These are phyloP conservation scores for Dynastes tityus DNA, from an alignment of 2,888 invertebrate genomes.

Conservation along the genomic window DNA sequence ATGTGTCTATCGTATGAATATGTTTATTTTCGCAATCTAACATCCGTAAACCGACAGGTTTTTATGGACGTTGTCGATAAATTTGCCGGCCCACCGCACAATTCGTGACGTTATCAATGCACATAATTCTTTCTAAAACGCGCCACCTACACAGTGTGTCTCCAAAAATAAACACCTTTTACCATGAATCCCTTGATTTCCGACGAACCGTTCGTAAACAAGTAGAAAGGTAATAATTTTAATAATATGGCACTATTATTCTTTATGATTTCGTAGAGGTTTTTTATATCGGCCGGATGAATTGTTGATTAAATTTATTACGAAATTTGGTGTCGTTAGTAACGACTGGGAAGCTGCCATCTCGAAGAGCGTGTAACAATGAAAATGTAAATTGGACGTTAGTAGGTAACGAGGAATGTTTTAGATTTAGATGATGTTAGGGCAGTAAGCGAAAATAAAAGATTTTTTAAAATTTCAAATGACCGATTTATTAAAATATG, in stretches of 20 bases:
- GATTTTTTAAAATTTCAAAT: no score
- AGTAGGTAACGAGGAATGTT: no score
- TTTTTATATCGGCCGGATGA: not conserved
- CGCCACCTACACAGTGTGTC: slow-evolving; percentile 15
- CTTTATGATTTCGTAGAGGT: not conserved
- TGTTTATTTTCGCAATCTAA: no score
- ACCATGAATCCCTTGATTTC: slow-evolving; percentile 26
- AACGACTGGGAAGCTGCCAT: no score
- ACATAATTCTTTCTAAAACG: slow-evolving; percentile 24
- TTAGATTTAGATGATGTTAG: no score
- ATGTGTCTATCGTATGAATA: no score
- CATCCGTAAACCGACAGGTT: slow-evolving; percentile 1
- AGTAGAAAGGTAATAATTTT: slow-evolving; percentile 7
- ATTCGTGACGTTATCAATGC: slow-evolving; percentile 6
- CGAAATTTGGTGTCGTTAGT: no score
- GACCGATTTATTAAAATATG: no score
- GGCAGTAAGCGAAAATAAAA: no score
- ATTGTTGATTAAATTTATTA: no score
- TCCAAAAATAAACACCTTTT: slow-evolving; percentile 38
- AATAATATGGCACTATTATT: not conserved
- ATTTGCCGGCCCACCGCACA: slow-evolving; percentile 18
- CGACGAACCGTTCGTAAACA: not conserved
- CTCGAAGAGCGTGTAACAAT: no score
- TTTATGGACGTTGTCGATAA: slow-evolving; percentile 32
- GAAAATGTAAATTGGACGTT: no score